Percentiles rank a stretch among this genome's conserved stretches.
These are phyloP conservation scores for Phania funesta DNA, from an alignment of 2,888 invertebrate genomes.

Conservation along the genomic window DNA sequence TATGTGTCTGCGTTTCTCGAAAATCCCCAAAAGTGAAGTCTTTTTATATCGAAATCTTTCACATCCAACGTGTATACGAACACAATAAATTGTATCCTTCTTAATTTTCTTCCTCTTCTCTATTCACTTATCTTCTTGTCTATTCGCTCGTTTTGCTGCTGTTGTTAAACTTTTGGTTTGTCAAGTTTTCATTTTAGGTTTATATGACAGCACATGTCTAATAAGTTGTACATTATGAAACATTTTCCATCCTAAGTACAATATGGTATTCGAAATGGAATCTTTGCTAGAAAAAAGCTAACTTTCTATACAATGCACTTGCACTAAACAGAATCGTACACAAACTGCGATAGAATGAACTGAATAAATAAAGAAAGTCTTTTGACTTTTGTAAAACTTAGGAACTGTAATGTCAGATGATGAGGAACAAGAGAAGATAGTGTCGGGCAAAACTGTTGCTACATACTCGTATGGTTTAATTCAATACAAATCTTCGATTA, in stretches of 20 bases:
- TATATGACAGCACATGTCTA: conserved; percentile 63
- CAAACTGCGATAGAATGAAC: conserved; percentile 6
- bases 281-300: conserved; percentile 4
- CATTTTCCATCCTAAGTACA: conserved; percentile 55
- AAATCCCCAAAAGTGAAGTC: conserved; percentile 20
- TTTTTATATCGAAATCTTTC: conserved; percentile 24
- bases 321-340: conserved; percentile 5
- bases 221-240: conserved; percentile 62
- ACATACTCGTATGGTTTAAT: too few species aligned
- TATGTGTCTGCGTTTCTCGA: conserved; percentile 22
- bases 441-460: background rate
- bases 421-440: background rate
- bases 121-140: background rate
- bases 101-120: conserved; percentile 15
- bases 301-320: background rate
- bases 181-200: conserved; percentile 51
- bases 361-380: conserved; percentile 23
- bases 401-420: conserved; percentile 34
- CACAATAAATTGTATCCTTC: conserved; percentile 34
- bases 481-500: background rate
- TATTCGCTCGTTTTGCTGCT: background rate
- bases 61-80: conserved; percentile 29
- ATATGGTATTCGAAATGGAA: conserved; percentile 32
- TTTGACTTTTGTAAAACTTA: conserved; percentile 34
- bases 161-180: conserved; percentile 49